A percentile compares a stretch with the other conserved stretches of the same genome.
phyloP scores from a whole-genome alignment of 2,797 vertebrate species.

The Sebastolobus alascanus region DNA sequence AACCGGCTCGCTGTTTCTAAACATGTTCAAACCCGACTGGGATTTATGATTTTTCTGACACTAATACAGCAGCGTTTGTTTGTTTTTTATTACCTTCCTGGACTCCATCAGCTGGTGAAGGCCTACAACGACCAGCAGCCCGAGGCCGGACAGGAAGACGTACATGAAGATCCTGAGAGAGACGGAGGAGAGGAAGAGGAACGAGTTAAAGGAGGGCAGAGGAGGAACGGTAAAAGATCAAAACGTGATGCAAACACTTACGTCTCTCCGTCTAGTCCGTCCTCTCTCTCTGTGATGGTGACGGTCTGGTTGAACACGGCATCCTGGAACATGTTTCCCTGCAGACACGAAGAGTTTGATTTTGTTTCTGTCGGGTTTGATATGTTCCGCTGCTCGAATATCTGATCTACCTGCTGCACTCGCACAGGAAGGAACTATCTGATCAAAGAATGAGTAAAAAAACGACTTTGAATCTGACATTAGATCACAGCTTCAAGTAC shows the following conservation, averaged over 20 bases:
- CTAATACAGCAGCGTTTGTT: background rate
- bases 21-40: background rate
- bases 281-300: slow-evolving; percentile 95
- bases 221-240: too few species aligned
- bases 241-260: slow-evolving; percentile 63
- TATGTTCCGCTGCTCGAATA: too few species aligned
- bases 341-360: too few species aligned
- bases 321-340: slow-evolving; percentile 97
- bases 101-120: slow-evolving; percentile 97
- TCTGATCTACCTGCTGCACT: too few species aligned
- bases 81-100: slow-evolving; percentile 88
- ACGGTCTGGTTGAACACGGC: slow-evolving; percentile 99
- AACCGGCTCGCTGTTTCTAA: background rate
- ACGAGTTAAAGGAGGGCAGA: background rate
- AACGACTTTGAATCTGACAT: too few species aligned
- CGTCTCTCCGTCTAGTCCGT: slow-evolving; percentile 98
- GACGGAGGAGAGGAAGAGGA: background rate
- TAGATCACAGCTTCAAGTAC: too few species aligned
- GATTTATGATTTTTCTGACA: too few species aligned
- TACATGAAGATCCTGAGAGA: slow-evolving; percentile 95
- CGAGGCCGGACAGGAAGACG: slow-evolving; percentile 96
- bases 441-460: too few species aligned
- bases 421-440: too few species aligned
- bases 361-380: too few species aligned
- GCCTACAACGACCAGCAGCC: slow-evolving; percentile 92